Evolutionary conservation across 2,113 vertebrate species (phyloP), one percentile per base, ranked within the genome.

Genomic region (Telmatochromis sp.): DNA sequence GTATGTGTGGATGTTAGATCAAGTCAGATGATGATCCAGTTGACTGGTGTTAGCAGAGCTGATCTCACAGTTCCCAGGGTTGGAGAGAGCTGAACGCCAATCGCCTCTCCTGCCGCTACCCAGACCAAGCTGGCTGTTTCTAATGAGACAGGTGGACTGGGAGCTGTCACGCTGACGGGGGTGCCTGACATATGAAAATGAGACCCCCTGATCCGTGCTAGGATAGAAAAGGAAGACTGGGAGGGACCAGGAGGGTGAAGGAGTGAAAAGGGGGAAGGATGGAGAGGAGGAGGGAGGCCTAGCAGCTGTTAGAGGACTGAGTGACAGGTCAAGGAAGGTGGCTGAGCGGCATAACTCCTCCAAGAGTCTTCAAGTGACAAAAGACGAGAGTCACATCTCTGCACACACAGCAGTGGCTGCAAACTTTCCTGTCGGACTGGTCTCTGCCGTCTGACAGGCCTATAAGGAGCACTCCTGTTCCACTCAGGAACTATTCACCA

Each of bases 141-240:
- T 96, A 97, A 97, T 96, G 96, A 97, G 97, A 96, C 96, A 97
- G 93, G 93, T 92, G 91, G 96, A 96, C 95, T 96, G 95, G 95
- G 94, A 94, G 95, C 91, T 96, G 96, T 96, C 96, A 96, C 91
- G 81, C 93, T 95, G 89, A 93, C 35, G 90, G 95, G 96, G 96
- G 96, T 17, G 86, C 94, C 93, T 97, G 95, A 95, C 95, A 95
- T 95, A 95, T 94, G 95, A 96, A 96, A 97, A 96, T 96, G 89
- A 96, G 94, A 96, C 92, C 68, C 93, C 65, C 86, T 85, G 89
- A 93, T 95, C 91, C 87, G 78, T 85, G 92, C 91, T 90, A 81
- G 87, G 93, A 91, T 89, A 8, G 84, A 80, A 60, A 87, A 91
- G 91, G 83, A 92, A 86, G 82, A 84, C 82, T 90, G 89, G 93